phyloP scores from a whole-genome alignment of 2,888 invertebrate genomes.

The Netelia melanura region DNA sequence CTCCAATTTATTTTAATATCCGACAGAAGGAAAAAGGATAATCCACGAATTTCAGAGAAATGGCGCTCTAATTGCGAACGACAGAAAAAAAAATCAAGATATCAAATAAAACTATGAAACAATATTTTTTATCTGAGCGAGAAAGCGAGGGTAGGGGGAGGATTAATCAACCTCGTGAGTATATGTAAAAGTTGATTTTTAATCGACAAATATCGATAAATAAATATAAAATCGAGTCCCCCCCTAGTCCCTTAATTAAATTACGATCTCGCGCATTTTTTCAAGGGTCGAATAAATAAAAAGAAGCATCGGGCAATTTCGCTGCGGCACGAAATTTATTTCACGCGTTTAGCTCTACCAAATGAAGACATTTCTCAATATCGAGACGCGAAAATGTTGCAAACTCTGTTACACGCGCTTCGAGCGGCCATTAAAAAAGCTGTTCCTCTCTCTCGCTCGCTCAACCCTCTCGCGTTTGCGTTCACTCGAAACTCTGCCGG shows the following conservation, averaged over 20 bases:
- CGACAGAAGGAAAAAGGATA: constrained; percentile 46
- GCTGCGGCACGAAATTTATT: too few species aligned
- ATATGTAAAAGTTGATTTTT: background rate
- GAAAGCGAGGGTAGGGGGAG: too few species aligned
- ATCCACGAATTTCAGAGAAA: constrained; percentile 33
- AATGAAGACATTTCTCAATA: constrained; percentile 45
- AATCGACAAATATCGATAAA: background rate
- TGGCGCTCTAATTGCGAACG: background rate
- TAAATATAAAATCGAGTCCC: background rate
- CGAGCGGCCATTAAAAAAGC: constrained; percentile 58
- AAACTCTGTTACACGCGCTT: constrained; percentile 45
- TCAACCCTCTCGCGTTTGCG: constrained; percentile 40
- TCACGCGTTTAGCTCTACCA: too few species aligned
- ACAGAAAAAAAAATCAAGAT: background rate
- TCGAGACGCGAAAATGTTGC: constrained; percentile 51
- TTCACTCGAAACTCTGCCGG: constrained; percentile 68
- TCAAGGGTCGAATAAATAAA: too few species aligned
- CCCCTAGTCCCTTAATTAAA: too few species aligned
- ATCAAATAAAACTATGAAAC: background rate
- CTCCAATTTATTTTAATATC: constrained; percentile 83
- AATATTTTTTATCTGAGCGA: too few species aligned
- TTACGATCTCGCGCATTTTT: too few species aligned
- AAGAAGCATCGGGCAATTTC: too few species aligned
- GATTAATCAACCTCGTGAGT: background rate
- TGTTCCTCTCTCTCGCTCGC: constrained; percentile 17